Base-by-base conservation (phyloP, 2,888 invertebrate species). In the Allacma fusca region DNA sequence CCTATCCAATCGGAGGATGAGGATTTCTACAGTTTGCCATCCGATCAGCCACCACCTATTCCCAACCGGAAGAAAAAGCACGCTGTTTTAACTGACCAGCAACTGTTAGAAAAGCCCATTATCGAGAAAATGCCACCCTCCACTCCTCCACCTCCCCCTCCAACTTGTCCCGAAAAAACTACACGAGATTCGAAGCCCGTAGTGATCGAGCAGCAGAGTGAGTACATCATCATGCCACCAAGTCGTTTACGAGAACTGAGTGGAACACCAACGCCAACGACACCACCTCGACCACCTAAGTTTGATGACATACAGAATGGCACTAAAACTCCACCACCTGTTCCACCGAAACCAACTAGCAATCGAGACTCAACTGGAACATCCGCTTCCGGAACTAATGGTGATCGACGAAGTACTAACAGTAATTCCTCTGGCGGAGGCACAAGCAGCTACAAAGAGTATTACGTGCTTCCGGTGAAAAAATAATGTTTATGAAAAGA, bases 21-120 rank as follows among this genome's bases (percentile, higher is more conserved):
- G 79, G 91, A 92, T 87, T 91, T 92, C 26, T 94, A 94, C 86
- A 93, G 93, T 80, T 91, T 91, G 86, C 93, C 93, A 50, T 65
- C 67, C 21, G 78, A 77, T 21, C 75, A 62, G 19, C 83, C 83
- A 28, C 83, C 84, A 5, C 79, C 79, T 1, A 82, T 84, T 69
- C 83, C 83, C 16, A 76, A 74, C 44, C 43, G 82, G n/a, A 76
- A 77, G 40, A 75, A 70, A 57, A 71, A 70, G 29, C 24, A n/a
- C n/a, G 12, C 67, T n/a, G 1, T 9, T 1, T 21, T 65, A 21
- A 23, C n/a, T 1, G 24, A 34, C 4, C 44, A 34, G 23, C 24
- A 62, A 62, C 13, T 62, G 9, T 4, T 23, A 12, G 62, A 62
- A 16, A 71, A 57, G 40, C 65, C 28, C 24, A 19, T 12, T 24